A percentile compares a stretch with the other conserved stretches of the same genome.
Evolutionary conservation across 2,888 invertebrate species (phyloP).

Genomic region (Scaeva pyrastri): DNA sequence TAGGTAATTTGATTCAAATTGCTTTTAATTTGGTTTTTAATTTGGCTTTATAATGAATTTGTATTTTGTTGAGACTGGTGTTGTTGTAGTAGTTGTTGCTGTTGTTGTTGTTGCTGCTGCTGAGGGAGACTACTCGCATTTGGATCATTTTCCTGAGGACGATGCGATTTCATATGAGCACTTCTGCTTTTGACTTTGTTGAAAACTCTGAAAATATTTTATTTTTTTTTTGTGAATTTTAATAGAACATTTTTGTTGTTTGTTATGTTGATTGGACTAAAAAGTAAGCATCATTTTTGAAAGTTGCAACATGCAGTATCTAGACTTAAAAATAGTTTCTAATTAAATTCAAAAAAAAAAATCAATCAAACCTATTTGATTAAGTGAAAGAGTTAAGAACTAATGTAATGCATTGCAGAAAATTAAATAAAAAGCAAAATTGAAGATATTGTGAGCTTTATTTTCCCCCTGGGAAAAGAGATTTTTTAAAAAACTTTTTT

Average conservation of each 20-base stretch:
- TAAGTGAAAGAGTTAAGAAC: too few species aligned
- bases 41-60: slow-evolving; percentile 70
- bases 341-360: not conserved
- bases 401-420: too few species aligned
- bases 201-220: slow-evolving; percentile 91
- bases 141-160: slow-evolving; percentile 92
- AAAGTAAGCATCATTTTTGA: too few species aligned
- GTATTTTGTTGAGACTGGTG: slow-evolving; percentile 64
- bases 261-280: not conserved
- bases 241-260: slow-evolving; percentile 60
- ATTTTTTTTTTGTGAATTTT: slow-evolving; percentile 78
- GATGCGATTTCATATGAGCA: slow-evolving; percentile 99
- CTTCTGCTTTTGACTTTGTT: slow-evolving; percentile 99
- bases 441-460: too few species aligned
- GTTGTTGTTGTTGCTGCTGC: slow-evolving; percentile 71
- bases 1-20: slow-evolving; percentile 73
- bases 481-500: too few species aligned
- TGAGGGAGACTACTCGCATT: slow-evolving; percentile 72
- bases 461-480: too few species aligned
- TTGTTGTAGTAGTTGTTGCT: slow-evolving; percentile 58
- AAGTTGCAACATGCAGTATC: not conserved
- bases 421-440: too few species aligned
- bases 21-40: slow-evolving; percentile 60
- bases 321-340: not conserved
- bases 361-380: not conserved